A percentile compares a stretch with the other conserved stretches of the same genome.
Conservation (phyloP, 2,888 invertebrate genomes). For the Ophion ellenae region DNA sequence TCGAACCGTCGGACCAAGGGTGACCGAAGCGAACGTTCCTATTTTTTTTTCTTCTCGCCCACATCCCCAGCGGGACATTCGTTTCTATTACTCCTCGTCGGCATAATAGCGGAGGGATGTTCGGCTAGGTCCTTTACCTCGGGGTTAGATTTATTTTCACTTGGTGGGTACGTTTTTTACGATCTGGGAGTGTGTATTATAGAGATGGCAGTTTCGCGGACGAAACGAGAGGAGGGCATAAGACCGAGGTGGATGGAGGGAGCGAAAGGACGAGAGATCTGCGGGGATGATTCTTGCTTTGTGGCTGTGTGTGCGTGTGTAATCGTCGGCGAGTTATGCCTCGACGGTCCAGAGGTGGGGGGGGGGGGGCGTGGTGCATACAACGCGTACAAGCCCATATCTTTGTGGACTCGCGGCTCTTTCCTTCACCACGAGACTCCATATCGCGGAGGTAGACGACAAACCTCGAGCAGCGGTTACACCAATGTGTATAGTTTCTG, state of each 20-base stretch:
- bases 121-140: conserved; percentile 56
- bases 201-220: conserved; percentile 69
- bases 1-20: neutral
- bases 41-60: conserved; percentile 18
- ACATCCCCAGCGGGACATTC: conserved; percentile 70
- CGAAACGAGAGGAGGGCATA: conserved; percentile 33
- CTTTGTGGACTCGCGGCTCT: conserved; percentile 48
- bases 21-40: neutral
- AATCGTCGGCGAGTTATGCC: neutral
- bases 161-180: conserved; percentile 80
- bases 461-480: conserved; percentile 34
- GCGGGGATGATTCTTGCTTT: too few species aligned
- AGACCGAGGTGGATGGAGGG: conserved; percentile 40
- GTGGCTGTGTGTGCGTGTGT: neutral
- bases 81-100: conserved; percentile 76
- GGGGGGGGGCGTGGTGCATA: conserved; percentile 59
- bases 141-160: conserved; percentile 83
- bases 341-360: conserved; percentile 46
- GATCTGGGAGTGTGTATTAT: conserved; percentile 75
- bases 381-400: conserved; percentile 49
- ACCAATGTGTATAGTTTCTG: conserved; percentile 25
- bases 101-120: conserved; percentile 67
- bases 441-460: conserved; percentile 17
- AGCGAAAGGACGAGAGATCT: conserved; percentile 23
- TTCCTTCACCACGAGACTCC: conserved; percentile 1